Conservation (phyloP, 1,140 invertebrate species). For the Danaus plexippus region DNA sequence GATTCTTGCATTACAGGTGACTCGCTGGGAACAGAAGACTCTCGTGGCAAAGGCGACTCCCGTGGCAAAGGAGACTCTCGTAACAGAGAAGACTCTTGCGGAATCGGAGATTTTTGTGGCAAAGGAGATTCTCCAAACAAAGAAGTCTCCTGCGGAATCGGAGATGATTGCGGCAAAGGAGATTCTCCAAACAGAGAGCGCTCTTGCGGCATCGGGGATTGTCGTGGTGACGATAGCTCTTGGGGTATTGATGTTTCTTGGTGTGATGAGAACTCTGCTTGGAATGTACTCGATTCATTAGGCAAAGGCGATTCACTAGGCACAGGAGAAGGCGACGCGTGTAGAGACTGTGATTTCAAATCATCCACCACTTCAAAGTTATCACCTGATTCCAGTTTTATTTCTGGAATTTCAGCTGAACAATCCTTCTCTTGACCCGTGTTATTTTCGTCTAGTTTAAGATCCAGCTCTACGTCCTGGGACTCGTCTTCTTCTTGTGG, state of each 20-base stretch:
- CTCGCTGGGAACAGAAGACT: conserved; percentile 21
- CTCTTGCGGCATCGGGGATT: conserved; percentile 7
- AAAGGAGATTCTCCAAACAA: conserved; percentile 9
- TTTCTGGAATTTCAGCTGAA: conserved; percentile 8
- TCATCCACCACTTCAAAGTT: conserved; percentile 27
- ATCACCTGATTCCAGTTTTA: conserved; percentile 16
- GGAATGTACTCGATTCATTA: too few relatives aligned
- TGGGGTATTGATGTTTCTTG: too few relatives aligned
- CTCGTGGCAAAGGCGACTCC: conserved; percentile 21
- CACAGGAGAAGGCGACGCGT: too few relatives aligned
- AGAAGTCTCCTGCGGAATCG: neutral
- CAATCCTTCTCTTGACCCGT: too few relatives aligned
- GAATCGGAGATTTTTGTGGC: conserved; percentile 18
- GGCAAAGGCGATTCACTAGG: too few relatives aligned
- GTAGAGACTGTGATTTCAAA: conserved; percentile 5
- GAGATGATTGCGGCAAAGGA: conserved; percentile 16
- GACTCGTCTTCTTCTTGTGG: conserved; percentile 44
- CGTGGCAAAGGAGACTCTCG: conserved; percentile 27
- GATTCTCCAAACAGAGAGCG: conserved; percentile 3
- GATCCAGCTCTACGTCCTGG: conserved; percentile 51
- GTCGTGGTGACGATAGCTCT: conserved; percentile 1
- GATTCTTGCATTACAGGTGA: conserved; percentile 19
- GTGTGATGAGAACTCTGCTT: too few relatives aligned
- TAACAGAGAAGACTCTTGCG: conserved; percentile 14
- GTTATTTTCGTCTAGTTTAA: conserved; percentile 32